Evolutionary conservation across 2,888 invertebrate species (phyloP), one percentile per base, ranked within the genome.

Genomic region (Blomia tropicalis): DNA sequence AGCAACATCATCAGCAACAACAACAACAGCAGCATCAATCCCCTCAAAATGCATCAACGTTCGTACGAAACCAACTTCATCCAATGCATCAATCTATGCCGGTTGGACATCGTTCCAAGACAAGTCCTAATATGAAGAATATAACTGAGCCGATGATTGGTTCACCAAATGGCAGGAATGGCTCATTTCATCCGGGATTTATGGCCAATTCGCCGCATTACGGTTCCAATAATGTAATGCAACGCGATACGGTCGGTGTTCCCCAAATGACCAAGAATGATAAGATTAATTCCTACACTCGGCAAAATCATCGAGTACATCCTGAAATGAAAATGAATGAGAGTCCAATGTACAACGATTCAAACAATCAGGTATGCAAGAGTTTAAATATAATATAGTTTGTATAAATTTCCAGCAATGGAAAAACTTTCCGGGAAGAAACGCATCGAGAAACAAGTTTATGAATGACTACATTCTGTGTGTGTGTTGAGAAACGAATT

Each of bases 21-120:
- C 64, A 68, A 53, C 66, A 67, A 41, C 63, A 66, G 2, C 62
- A 58, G 22, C 58, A 41, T 1, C 62, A 62, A 11, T 30, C 25
- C n/a, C 27, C 19, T 17, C 51, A 47, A 27, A n/a, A n/a, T n/a
- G n/a, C n/a, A n/a, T n/a, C n/a, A n/a, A 22, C 32, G 1, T 56
- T 54, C 58, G 60, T 36, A 25, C 62, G 67, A 58, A 64, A 62
- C 17, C 67, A 69, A 47, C 63, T 66, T 19, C 65, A 69, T 29
- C 75, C 63, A 11, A 60, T 32, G 25, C 59, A 58, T 19, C 41
- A 58, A n/a, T 58, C 59, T 2, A 58, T 32, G 59, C 36, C 61
- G 5, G 27, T 56, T 58, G 54, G 51, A 4, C 47, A 60, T n/a
- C 53, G 54, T 2, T 47, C 19, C 17, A 30, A 36, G 29, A 17